Conservation (phyloP, 2,888 invertebrate species). For the Schizotus pectinicornis region DNA sequence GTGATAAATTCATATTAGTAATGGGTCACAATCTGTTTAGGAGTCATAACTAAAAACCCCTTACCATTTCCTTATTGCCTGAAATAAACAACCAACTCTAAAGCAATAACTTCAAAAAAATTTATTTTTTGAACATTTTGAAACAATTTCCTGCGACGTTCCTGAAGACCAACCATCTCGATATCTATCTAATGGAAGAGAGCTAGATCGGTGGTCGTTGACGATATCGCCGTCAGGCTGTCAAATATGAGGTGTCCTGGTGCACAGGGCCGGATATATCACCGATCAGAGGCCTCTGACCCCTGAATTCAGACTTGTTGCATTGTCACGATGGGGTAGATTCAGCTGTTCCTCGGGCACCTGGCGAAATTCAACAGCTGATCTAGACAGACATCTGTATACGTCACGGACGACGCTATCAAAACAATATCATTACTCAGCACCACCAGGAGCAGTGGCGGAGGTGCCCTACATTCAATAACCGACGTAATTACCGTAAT, state of each 20-base stretch:
- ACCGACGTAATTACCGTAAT: no score
- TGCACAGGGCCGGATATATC: neutral
- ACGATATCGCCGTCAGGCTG: neutral
- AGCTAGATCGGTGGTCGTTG: neutral
- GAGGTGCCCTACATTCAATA: no score
- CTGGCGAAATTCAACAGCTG: conserved; percentile 45
- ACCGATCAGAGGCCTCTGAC: conserved; percentile 33
- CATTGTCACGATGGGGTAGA: conserved; percentile 39
- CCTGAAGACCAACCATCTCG: no score
- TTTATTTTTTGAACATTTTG: no score
- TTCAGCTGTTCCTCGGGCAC: conserved; percentile 35
- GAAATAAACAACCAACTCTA: no score
- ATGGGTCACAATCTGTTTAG: no score
- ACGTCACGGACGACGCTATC: conserved; percentile 40
- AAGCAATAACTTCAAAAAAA: no score
- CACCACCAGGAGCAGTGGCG: neutral
- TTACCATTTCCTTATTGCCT: no score
- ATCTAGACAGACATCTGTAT: conserved; percentile 42
- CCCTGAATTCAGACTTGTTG: conserved; percentile 41
- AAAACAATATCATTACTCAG: conserved; percentile 35
- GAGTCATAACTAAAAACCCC: no score
- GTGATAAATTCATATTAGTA: no score
- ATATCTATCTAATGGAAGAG: no score
- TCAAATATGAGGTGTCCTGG: neutral
- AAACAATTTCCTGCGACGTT: no score